A percentile compares a stretch with the other conserved stretches of the same genome.
Evolutionary conservation across 2,113 vertebrate species (phyloP).

Genomic region (Epinephelus cyanopodus): DNA sequence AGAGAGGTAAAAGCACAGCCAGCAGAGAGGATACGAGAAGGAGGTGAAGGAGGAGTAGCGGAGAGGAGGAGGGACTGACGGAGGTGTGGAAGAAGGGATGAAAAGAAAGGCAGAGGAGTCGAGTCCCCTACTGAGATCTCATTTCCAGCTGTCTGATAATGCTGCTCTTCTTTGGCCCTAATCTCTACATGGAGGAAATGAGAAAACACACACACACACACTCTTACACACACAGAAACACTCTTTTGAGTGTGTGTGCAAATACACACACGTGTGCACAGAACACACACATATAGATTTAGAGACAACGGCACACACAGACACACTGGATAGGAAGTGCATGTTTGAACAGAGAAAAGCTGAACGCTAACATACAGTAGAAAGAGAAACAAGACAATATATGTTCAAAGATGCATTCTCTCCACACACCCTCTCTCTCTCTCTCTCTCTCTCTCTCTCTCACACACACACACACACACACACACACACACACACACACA

Average conservation of each 20-base stretch:
- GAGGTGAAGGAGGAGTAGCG: conserved; percentile 25
- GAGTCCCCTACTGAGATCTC: conserved; percentile 72
- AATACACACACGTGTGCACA: conserved; percentile 16
- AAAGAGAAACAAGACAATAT: not conserved
- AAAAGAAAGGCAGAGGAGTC: conserved; percentile 55
- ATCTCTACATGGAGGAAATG: conserved; percentile 78
- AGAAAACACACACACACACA: conserved; percentile 72
- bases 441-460: too few species aligned
- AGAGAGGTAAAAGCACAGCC: conserved; percentile 17
- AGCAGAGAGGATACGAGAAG: not conserved
- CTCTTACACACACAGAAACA: conserved; percentile 1
- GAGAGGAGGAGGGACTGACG: conserved; percentile 18
- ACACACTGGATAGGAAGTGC: not conserved
- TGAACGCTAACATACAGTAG: not conserved
- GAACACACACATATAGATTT: not conserved
- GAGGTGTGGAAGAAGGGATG: conserved; percentile 55
- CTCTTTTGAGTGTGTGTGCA: conserved; percentile 36
- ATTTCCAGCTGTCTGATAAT: conserved; percentile 80
- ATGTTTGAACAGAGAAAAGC: not conserved
- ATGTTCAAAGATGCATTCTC: not conserved
- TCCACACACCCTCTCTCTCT: not conserved
- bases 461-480: not conserved
- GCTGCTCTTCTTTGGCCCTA: conserved; percentile 73
- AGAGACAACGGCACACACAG: not conserved
- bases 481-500: conserved; percentile 21